Percentiles rank a stretch among this genome's conserved stretches.
Conservation (phyloP, 2,113 vertebrate species). For the Thalassoma bifasciatum region DNA sequence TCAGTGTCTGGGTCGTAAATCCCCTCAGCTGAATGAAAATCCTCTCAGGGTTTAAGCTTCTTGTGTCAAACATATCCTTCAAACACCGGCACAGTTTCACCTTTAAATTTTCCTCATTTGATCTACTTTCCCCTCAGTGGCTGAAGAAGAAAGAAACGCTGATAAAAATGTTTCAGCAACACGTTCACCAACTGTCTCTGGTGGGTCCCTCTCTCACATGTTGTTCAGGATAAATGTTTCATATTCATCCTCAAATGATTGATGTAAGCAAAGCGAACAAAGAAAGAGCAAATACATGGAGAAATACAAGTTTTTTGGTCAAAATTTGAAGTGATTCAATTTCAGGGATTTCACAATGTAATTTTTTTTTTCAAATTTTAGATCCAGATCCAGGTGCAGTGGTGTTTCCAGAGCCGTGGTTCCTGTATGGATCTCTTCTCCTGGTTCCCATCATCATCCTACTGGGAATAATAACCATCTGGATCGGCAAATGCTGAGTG, state of each 20-base stretch:
- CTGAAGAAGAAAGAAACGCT: neutral
- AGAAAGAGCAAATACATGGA: neutral
- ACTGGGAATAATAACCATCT: slow-evolving; percentile 7
- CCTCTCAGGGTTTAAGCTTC: too few species aligned
- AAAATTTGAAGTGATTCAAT: neutral
- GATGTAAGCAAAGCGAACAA: neutral
- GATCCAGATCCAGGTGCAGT: neutral
- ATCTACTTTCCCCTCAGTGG: neutral
- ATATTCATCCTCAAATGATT: neutral
- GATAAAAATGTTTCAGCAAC: neutral
- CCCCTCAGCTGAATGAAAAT: too few species aligned
- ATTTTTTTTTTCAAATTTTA: slow-evolving; percentile 9
- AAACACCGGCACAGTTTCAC: neutral
- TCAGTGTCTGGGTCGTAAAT: too few species aligned
- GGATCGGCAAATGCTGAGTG: neutral
- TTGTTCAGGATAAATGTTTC: neutral
- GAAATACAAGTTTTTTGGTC: neutral
- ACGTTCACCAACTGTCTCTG: rapidly evolving
- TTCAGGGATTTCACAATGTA: too few species aligned
- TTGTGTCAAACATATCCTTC: too few species aligned
- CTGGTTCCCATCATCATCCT: slow-evolving; percentile 43
- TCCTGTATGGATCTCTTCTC: slow-evolving; percentile 57
- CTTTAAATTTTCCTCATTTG: neutral
- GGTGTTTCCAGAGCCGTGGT: slow-evolving; percentile 56
- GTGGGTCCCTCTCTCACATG: slow-evolving; percentile 24